Base-by-base conservation (phyloP, 1,140 invertebrate species). In the Drosophila pruinosa region DNA sequence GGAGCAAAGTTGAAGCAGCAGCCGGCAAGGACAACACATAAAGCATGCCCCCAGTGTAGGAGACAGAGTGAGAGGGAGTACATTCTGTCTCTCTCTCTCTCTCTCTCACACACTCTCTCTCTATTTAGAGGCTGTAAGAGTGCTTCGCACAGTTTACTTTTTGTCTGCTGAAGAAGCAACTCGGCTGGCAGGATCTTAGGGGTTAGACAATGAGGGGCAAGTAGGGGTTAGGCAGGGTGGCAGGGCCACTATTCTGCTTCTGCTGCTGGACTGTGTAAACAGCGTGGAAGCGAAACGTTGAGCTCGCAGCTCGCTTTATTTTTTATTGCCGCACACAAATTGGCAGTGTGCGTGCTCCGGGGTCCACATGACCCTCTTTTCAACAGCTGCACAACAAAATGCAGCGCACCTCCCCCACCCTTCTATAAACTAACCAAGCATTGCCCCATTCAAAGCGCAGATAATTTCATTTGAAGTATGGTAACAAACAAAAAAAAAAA, bases 381-480 rank as follows among this genome's bases (percentile, higher is more conserved):
- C 65, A 71, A 61, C 81, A 86, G 81, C 73, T 80, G 80, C 77
- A 73, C 71, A 75, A 64, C 75, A 68, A 75, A 72, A 62, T 82
- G 75, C 80, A 82, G 21, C 28, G 4, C 24, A 7, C 4, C 10
- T 1, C 14, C 26, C 15, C 19, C 2, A 2, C 45, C 38, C 8
- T 3, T 6, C 8, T 17, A n/a, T 8, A 4, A 12, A 1, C 36
- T 14, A 8, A 6, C 15, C 10, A 21, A n/a, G 26, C 17, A 6
- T 0, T 19, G 12, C 34, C 52, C 50, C 47, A 65, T 70, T 72
- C 63, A 69, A 83, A 85, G 80, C 79, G 70, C 74, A 86, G 81
- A 86, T 86, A 86, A 86, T 86, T 86, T 86, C 74, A 86, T 88
- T 86, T 86, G 82, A 85, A 85, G 81, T 85, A 85, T 85, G 77